Conservation (phyloP, 1,140 invertebrate species). For the Meloidogyne exigua region DNA sequence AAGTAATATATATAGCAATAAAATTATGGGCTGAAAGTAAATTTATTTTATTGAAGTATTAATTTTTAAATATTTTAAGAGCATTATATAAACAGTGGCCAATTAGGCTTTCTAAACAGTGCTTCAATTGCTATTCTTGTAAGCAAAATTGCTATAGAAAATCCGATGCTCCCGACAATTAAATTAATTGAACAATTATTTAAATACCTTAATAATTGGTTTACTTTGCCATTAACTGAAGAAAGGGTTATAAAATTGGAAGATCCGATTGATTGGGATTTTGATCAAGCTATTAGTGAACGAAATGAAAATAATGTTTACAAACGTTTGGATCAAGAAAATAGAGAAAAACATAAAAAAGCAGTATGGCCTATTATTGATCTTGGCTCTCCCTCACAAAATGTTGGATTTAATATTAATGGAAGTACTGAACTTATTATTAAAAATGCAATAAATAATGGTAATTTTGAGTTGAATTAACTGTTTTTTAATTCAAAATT, state of each 20-base stretch:
- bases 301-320: too few relatives aligned
- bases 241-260: not conserved
- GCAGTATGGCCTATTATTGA: not conserved
- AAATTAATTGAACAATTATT: not conserved
- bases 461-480: not conserved
- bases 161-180: not conserved
- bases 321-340: too few relatives aligned
- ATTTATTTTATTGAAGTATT: not conserved
- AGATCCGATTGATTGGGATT: not conserved
- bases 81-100: not conserved
- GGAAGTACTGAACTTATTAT: not conserved
- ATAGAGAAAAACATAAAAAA: too few relatives aligned
- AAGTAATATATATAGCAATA: not conserved
- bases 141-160: not conserved
- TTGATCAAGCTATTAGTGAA: not conserved
- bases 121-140: not conserved
- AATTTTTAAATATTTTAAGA: not conserved
- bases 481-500: not conserved
- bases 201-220: not conserved
- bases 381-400: not conserved
- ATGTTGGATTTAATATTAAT: not conserved
- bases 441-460: not conserved
- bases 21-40: not conserved
- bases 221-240: not conserved
- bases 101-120: not conserved